These are phyloP conservation scores for Orgyia antiqua DNA, from an alignment of 2,888 invertebrate species.

Conservation along the genomic window DNA sequence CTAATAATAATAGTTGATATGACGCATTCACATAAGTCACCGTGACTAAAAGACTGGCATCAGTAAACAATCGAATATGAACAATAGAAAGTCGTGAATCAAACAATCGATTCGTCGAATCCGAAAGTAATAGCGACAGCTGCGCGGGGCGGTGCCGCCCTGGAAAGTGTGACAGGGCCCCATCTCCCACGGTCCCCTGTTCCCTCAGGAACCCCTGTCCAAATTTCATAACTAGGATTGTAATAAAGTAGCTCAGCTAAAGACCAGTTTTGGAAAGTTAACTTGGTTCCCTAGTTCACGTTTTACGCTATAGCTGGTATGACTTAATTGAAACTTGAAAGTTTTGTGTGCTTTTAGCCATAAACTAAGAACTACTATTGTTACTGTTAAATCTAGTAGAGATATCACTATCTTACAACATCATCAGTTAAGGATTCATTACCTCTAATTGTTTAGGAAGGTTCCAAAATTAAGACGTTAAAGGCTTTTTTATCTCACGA, in stretches of 20 bases:
- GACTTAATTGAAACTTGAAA: too few species aligned
- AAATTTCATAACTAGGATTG: conserved; percentile 28
- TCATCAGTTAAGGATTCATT: too few species aligned
- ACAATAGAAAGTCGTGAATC: conserved; percentile 58
- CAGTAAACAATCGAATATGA: conserved; percentile 47
- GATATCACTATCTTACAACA: too few species aligned
- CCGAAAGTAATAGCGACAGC: conserved; percentile 61
- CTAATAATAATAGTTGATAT: conserved; percentile 35
- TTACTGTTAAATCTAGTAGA: too few species aligned
- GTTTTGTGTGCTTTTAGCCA: too few species aligned
- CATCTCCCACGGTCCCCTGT: conserved; percentile 62
- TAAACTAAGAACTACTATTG: too few species aligned
- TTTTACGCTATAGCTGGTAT: too few species aligned
- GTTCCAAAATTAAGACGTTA: too few species aligned
- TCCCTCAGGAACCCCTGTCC: conserved; percentile 31
- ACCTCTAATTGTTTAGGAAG: too few species aligned
- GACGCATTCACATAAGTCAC: conserved; percentile 26
- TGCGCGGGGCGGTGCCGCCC: conserved; percentile 42
- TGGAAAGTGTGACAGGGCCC: conserved; percentile 44
- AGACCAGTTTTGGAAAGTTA: conserved; percentile 28
- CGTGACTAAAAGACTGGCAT: conserved; percentile 35
- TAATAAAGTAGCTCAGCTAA: conserved; percentile 24
- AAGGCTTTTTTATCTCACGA: too few species aligned
- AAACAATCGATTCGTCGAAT: conserved; percentile 67
- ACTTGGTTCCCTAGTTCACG: too few species aligned